Evolutionary conservation across 2,797 vertebrate species (phyloP).

Genomic region (Pipistrellus pipistrellus): DNA sequence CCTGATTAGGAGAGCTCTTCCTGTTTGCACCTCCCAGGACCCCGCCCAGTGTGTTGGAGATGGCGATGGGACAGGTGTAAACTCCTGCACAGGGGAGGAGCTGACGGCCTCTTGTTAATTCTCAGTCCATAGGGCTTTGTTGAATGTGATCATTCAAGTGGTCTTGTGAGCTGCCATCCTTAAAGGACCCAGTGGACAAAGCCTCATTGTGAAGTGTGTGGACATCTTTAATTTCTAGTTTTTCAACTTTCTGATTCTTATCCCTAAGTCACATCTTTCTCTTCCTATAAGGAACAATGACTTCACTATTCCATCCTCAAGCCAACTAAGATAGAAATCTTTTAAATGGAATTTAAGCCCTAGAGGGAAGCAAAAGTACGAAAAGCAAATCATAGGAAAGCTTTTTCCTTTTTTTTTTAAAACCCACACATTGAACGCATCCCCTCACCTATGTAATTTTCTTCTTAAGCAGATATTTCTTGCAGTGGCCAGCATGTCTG

Average conservation of each 20-base stretch:
- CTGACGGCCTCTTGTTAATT: background rate
- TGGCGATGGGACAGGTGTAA: background rate
- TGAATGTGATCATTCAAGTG: background rate
- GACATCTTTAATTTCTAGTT: background rate
- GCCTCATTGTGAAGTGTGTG: background rate
- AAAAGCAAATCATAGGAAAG: slow-evolving; percentile 15
- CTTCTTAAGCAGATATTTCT: background rate
- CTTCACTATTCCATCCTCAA: background rate
- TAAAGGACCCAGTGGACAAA: background rate
- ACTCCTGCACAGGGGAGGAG: background rate
- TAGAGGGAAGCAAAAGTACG: background rate
- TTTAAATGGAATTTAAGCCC: slow-evolving; percentile 34
- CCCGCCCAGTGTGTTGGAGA: background rate
- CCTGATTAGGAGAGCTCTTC: no score
- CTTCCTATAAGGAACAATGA: background rate
- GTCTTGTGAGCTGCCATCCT: background rate
- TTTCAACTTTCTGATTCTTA: background rate
- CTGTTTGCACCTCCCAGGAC: background rate
- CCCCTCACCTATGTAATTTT: background rate
- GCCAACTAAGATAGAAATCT: background rate
- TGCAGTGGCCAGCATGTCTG: accelerated
- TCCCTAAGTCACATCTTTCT: background rate
- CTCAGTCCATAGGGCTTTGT: background rate
- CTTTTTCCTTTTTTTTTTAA: background rate
- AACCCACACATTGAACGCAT: background rate